A percentile compares a stretch with the other conserved stretches of the same genome.
Evolutionary conservation across 2,113 vertebrate species (phyloP).

Genomic region (Rhombomys opimus): DNA sequence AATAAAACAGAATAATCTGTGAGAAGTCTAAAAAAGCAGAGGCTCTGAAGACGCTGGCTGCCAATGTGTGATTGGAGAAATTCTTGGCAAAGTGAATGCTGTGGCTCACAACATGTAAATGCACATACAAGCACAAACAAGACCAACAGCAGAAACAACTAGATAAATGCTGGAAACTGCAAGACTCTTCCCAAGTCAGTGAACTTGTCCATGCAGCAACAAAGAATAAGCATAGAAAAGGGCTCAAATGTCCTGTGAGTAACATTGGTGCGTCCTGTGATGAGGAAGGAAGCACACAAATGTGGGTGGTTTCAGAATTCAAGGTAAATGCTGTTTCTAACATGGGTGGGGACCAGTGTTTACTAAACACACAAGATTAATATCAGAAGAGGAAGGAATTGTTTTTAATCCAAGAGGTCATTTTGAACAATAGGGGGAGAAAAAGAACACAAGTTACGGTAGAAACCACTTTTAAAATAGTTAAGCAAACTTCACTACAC

Average conservation of each 20-base stretch:
- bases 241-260: not conserved
- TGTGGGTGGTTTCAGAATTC: not conserved
- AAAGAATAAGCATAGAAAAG: not conserved
- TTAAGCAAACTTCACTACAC: not conserved
- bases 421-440: slow-evolving; percentile 26
- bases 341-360: slow-evolving; percentile 62
- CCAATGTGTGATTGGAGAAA: not conserved
- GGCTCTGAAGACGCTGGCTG: not conserved
- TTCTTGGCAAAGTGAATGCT: not conserved
- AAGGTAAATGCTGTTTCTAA: slow-evolving; percentile 34
- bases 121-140: not conserved
- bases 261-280: not conserved
- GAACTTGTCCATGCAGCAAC: not conserved
- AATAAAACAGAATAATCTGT: not conserved
- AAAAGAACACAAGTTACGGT: slow-evolving; percentile 29
- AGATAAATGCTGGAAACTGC: not conserved
- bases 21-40: not conserved
- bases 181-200: not conserved
- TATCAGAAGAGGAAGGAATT: slow-evolving; percentile 70
- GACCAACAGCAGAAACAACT: not conserved
- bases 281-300: slow-evolving; percentile 8
- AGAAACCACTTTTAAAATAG: slow-evolving; percentile 64
- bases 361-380: slow-evolving; percentile 65
- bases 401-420: slow-evolving; percentile 68
- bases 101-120: not conserved